Conservation (phyloP, 1,140 invertebrate genomes). For the Drosophila neocordata region DNA sequence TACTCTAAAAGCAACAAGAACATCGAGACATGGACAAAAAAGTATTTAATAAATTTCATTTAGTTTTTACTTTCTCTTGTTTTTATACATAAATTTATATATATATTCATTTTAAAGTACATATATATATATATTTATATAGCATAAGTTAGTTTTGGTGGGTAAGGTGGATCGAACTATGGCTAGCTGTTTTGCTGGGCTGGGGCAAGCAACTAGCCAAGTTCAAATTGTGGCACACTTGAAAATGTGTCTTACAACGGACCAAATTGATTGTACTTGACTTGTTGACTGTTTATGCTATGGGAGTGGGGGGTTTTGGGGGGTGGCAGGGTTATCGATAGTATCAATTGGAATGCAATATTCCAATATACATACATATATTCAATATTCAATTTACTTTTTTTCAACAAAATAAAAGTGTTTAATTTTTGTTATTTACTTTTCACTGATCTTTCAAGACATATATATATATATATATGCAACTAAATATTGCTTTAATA, state of each 20-base stretch:
- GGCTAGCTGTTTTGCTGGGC: slow-evolving; percentile 67
- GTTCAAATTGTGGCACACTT: slow-evolving; percentile 48
- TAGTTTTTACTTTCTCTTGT: background rate
- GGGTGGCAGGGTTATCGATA: too few relatives aligned
- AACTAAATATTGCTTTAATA: background rate
- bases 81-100: background rate
- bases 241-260: background rate
- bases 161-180: slow-evolving; percentile 52
- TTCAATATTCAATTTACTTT: too few relatives aligned
- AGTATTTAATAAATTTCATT: slow-evolving; percentile 9
- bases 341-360: too few relatives aligned
- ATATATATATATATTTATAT: slow-evolving; percentile 8
- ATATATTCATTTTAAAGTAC: background rate
- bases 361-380: too few relatives aligned
- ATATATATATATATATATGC: background rate
- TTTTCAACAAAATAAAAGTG: too few relatives aligned
- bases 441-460: background rate
- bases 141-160: background rate
- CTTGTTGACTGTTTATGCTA: slow-evolving; percentile 5
- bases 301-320: too few relatives aligned
- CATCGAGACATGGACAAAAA: slow-evolving; percentile 12
- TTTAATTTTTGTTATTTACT: too few relatives aligned
- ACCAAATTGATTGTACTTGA: slow-evolving; percentile 10
- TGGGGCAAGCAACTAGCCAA: slow-evolving; percentile 70
- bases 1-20: slow-evolving; percentile 13